Conservation (phyloP, 2,113 vertebrate genomes). For the Mesoclemmys tuberculata region DNA sequence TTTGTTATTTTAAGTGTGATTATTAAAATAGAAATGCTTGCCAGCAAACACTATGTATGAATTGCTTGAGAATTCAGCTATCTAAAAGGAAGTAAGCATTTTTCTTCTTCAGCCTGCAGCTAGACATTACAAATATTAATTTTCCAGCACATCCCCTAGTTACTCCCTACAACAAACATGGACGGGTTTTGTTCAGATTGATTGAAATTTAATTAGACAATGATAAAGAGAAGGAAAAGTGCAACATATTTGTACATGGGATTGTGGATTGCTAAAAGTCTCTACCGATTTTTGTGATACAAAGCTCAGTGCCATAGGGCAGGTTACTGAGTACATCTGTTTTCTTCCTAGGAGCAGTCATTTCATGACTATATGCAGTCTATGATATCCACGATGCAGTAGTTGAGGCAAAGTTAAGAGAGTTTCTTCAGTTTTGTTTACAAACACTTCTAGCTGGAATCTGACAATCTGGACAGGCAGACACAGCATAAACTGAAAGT, state of each 20-base stretch:
- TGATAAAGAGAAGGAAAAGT: conserved; percentile 59
- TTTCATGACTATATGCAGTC: background rate
- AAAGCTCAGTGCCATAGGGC: background rate
- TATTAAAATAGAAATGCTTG: conserved; percentile 40
- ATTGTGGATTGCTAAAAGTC: conserved; percentile 13
- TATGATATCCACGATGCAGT: background rate
- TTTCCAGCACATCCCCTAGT: background rate
- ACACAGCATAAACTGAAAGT: background rate
- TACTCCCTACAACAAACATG: background rate
- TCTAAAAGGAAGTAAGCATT: background rate
- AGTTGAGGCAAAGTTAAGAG: background rate
- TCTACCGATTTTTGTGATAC: conserved; percentile 9
- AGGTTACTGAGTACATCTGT: conserved; percentile 5
- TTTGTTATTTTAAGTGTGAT: conserved; percentile 2
- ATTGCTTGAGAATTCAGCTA: background rate
- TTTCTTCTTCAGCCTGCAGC: background rate
- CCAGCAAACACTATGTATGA: background rate
- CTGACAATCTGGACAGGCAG: conserved; percentile 10
- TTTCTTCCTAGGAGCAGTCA: conserved; percentile 17
- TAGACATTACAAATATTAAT: background rate
- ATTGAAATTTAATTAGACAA: conserved; percentile 65
- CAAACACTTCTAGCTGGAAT: conserved; percentile 36
- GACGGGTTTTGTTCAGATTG: conserved; percentile 49
- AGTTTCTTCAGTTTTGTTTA: conserved; percentile 34
- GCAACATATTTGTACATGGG: background rate